Evolutionary conservation across 2,113 vertebrate species (phyloP).

Genomic region (Fulmarus glacialis): DNA sequence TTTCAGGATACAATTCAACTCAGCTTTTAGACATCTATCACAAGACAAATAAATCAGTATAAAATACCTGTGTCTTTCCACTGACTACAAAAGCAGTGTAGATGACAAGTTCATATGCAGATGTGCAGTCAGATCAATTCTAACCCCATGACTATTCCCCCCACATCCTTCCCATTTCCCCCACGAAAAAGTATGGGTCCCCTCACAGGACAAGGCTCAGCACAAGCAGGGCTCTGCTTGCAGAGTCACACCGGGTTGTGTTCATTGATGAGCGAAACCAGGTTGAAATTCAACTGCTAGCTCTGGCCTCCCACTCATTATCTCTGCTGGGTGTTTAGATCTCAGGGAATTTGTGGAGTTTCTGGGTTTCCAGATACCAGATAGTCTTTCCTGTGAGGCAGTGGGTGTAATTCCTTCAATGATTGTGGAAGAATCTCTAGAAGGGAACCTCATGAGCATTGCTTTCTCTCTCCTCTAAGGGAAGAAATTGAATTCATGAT

Average conservation of each 20-base stretch:
- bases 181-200: not conserved
- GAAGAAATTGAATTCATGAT: not conserved
- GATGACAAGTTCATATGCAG: not conserved
- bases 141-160: not conserved
- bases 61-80: not conserved
- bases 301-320: slow-evolving; percentile 32
- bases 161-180: not conserved
- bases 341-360: slow-evolving; percentile 33
- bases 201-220: not conserved
- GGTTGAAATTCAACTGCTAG: slow-evolving; percentile 44
- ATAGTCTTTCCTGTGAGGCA: not conserved
- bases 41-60: not conserved
- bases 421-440: not conserved
- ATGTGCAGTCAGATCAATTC: not conserved
- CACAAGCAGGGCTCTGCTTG: not conserved
- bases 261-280: slow-evolving; percentile 33
- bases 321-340: slow-evolving; percentile 34
- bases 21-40: not conserved
- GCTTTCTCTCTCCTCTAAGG: not conserved
- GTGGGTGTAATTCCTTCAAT: not conserved
- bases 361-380: slow-evolving; percentile 11
- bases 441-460: not conserved
- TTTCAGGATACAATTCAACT: not conserved
- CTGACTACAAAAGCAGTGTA: not conserved
- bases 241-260: not conserved